phyloP scores from a whole-genome alignment of 2,888 invertebrate species.

The Xylota segnis region DNA sequence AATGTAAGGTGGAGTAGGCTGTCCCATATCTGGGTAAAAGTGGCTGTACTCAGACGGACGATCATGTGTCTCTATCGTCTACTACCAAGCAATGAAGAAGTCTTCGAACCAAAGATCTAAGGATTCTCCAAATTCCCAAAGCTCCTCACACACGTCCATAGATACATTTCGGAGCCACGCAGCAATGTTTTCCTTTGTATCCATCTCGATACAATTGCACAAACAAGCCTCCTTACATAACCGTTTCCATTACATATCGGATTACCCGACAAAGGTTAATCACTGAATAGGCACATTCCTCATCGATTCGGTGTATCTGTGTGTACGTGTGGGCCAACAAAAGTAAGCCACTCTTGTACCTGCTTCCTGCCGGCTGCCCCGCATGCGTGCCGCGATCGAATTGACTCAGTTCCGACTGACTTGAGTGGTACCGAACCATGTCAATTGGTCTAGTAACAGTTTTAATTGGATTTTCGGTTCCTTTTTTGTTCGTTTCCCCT shows the following conservation, averaged over 20 bases:
- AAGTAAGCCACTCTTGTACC: constrained; percentile 19
- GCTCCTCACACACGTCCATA: background rate
- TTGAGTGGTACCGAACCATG: constrained; percentile 67
- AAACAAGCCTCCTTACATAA: constrained; percentile 57
- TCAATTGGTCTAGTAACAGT: constrained; percentile 72
- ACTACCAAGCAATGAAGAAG: too few species aligned
- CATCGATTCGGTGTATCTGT: constrained; percentile 47
- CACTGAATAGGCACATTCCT: constrained; percentile 64
- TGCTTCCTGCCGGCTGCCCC: background rate
- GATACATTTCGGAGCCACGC: background rate
- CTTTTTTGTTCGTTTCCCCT: constrained; percentile 9
- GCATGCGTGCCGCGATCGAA: background rate
- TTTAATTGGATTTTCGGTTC: constrained; percentile 72
- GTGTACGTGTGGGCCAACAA: constrained; percentile 37
- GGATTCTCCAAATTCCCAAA: too few species aligned
- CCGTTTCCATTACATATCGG: constrained; percentile 52
- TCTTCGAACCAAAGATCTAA: too few species aligned
- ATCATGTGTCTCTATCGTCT: too few species aligned
- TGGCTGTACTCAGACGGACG: too few species aligned
- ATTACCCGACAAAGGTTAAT: constrained; percentile 71
- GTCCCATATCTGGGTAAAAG: too few species aligned
- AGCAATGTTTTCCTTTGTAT: background rate
- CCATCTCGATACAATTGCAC: constrained; percentile 12
- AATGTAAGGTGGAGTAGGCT: too few species aligned
- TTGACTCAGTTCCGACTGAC: constrained; percentile 62